Percentiles rank a stretch among this genome's conserved stretches.
These are phyloP conservation scores for Falco cherrug DNA, from an alignment of 2,797 vertebrate species.

Conservation along the genomic window DNA sequence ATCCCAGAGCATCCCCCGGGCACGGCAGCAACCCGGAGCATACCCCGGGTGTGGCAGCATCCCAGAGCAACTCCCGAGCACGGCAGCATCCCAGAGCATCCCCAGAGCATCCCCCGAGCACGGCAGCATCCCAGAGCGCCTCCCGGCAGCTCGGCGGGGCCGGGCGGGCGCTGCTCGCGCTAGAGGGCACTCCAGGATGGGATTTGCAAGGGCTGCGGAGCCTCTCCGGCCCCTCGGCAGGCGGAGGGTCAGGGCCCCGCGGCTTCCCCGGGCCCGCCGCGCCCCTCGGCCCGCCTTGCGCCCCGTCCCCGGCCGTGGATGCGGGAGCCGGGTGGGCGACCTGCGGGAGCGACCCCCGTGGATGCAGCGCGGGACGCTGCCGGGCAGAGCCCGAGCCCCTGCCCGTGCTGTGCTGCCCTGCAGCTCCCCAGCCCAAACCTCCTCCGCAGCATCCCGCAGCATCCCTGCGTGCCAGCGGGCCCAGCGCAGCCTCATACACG, in stretches of 20 bases:
- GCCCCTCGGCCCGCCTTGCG: neutral
- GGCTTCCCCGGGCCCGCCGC: neutral
- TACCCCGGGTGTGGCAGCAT: fast-evolving
- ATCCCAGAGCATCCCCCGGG: fast-evolving
- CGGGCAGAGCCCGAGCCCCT: neutral
- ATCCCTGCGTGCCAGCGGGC: fast-evolving
- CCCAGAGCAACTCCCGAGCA: too few relatives aligned
- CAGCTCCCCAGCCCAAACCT: neutral
- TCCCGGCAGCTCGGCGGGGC: neutral
- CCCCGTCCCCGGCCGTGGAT: neutral
- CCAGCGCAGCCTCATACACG: neutral
- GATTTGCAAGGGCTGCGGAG: neutral
- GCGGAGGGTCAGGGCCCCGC: neutral
- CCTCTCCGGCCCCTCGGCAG: fast-evolving
- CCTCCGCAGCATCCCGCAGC: too few relatives aligned
- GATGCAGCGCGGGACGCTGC: neutral
- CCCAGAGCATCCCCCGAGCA: too few relatives aligned
- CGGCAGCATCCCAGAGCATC: too few relatives aligned
- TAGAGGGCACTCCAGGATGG: slow-evolving; percentile 36
- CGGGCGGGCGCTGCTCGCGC: neutral
- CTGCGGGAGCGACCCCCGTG: neutral
- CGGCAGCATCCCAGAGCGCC: neutral
- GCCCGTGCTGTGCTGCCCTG: neutral
- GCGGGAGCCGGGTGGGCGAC: neutral
- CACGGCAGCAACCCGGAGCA: neutral